Base-by-base conservation (phyloP, 2,113 vertebrate species). In the Hydrochoerus hydrochaeris region DNA sequence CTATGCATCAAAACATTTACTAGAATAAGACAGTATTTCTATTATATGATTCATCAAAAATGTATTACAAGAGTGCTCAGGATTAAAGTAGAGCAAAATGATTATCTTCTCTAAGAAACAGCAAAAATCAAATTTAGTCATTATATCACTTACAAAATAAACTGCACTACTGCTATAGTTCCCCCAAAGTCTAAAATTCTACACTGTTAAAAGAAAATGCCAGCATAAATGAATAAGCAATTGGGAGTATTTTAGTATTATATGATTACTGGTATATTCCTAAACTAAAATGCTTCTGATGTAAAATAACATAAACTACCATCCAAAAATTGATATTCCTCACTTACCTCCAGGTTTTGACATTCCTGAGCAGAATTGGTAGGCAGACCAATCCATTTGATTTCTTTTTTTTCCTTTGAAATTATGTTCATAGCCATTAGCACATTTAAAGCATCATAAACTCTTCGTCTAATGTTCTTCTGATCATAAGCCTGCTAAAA, bases 341-440 rank as follows among this genome's bases (percentile, higher is more conserved):
- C 60, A 71, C 97, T 92, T 98, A 99, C 99, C 98, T 99, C 99
- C 78, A 99, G 98, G 93, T 99, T 99, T 91, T 99, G 99, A 98
- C 99, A 99, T 90, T 99, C 99, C 98, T 99, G 99, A 95, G 99
- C 99, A 0, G 99, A 99, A 94, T 99, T 99, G 80, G 99, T 99
- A 80, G 99, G 99, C 92, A 99, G 98, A 49, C 99, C 99, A 1
- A 99, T 99, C 99, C 99, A 99, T 44, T 99, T 98, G 93, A 99
- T 99, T 98, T 99, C 99, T 94, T 99, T 99, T 98, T 99, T 99
- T 96, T 99, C 99, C 97, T 99, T 99, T 88, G 99, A 99, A 98
- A 99, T 99, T 7, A 99, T 99, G 97, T 99, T 99, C 99, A 99
- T 99, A 67, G 99, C 99, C 99, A 99, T 99, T 77, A 99, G 98